Base-by-base conservation (phyloP, 2,888 invertebrate genomes). In the Troides oblongomaculatus region DNA sequence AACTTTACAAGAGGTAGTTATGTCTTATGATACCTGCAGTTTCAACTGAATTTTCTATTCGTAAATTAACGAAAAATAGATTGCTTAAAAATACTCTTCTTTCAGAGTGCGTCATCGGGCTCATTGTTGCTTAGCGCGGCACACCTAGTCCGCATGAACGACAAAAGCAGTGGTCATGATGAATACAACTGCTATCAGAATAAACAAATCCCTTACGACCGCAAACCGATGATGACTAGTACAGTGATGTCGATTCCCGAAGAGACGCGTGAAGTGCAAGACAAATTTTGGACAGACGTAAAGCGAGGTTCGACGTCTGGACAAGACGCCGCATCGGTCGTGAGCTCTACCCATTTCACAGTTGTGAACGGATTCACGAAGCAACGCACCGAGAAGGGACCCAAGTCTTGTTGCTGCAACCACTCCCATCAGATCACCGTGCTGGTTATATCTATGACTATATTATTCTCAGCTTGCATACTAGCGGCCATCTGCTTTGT, bases 261-360 rank as follows among this genome's bases (percentile, higher is more conserved):
- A 74, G 92, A 92, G 71, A 75, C 87, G 1, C 84, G 85, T 64
- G 89, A 90, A 17, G 77, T 84, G 1, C 74, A 83, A 14, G 92
- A 93, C 75, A 80, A 85, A 7, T 86, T 88, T 73, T 93, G 93
- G 93, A 86, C 81, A 62, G 92, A 89, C 46, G 93, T 93, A n/a
- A 93, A 92, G 74, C 79, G 90, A 60, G 87, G 85, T 36, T 84
- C 89, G 1, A 84, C 83, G 70, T 94, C 95, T 46, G 94, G 75
- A 30, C 85, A 85, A 61, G 97, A 97, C 84, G 94, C 94, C 65
- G 93, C 94, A 71, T 97, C 97, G 57, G 93, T 97, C 72, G 97
- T 97, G 66, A 97, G 97, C 88, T 97, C 97, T 72, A 97, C 96
- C 81, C 97, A 97, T 87, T 97, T 97, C 84, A 97, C 97, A 17